Conservation (phyloP, 2,888 invertebrate species). For the Catocala nupta region DNA sequence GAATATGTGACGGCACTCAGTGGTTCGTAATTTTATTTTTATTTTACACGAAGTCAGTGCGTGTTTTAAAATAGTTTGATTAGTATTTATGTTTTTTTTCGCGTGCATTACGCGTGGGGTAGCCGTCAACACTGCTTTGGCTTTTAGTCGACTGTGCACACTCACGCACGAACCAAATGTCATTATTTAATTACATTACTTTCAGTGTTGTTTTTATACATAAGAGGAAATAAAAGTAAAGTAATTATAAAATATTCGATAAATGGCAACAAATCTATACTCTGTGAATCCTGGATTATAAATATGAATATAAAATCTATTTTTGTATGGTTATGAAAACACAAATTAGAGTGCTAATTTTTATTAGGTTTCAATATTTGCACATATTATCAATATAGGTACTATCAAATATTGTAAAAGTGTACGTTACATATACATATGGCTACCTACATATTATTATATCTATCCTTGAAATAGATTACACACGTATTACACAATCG, state of each 20-base stretch:
- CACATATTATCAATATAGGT: background rate
- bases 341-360: no score
- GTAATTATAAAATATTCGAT: background rate
- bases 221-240: background rate
- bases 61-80: slow-evolving; percentile 33
- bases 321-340: no score
- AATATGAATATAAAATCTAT: no score
- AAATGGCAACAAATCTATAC: no score
- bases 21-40: slow-evolving; percentile 73
- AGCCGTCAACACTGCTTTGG: slow-evolving; percentile 49
- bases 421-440: background rate
- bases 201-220: slow-evolving; percentile 6
- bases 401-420: background rate
- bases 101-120: slow-evolving; percentile 18
- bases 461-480: slow-evolving; percentile 9
- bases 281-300: no score
- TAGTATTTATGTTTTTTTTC: slow-evolving; percentile 38
- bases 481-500: slow-evolving; percentile 5
- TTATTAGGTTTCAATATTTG: background rate
- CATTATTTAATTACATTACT: slow-evolving; percentile 26
- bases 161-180: slow-evolving; percentile 27
- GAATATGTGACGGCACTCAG: slow-evolving; percentile 84
- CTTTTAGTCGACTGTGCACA: slow-evolving; percentile 40
- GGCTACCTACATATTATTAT: background rate
- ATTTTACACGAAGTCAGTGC: slow-evolving; percentile 44